Percentiles rank a stretch among this genome's conserved stretches.
Conservation (phyloP, 2,797 vertebrate genomes). For the Cryptoprocta ferox region DNA sequence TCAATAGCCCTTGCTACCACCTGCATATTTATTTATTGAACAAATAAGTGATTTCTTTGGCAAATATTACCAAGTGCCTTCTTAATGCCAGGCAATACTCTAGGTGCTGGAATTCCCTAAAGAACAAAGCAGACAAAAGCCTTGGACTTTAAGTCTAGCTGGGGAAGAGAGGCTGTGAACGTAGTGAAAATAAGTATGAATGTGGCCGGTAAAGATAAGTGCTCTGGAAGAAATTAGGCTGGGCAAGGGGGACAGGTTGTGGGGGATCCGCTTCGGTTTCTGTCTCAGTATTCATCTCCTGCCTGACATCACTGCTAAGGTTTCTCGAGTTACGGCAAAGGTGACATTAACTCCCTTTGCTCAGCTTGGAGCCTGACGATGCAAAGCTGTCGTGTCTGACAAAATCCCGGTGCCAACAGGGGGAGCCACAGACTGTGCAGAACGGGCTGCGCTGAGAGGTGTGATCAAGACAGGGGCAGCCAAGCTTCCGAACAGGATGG, state of each 20-base stretch:
- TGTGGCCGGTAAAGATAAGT: slow-evolving; percentile 7
- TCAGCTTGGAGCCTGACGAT: background rate
- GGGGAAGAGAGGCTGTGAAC: background rate
- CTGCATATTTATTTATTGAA: background rate
- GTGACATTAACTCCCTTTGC: background rate
- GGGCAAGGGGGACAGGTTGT: background rate
- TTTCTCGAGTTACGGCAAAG: background rate
- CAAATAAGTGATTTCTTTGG: background rate
- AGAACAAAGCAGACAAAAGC: slow-evolving; percentile 38
- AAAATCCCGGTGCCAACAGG: slow-evolving; percentile 51
- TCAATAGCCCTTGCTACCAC: background rate
- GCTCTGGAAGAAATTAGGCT: background rate
- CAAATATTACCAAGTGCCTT: background rate
- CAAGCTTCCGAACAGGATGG: slow-evolving; percentile 11
- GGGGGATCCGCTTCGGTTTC: background rate
- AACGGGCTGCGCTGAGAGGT: background rate
- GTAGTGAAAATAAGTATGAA: background rate
- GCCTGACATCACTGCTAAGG: background rate
- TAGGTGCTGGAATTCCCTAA: background rate
- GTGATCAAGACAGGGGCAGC: background rate
- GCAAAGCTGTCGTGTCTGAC: background rate
- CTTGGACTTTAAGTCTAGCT: background rate
- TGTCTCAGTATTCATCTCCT: background rate
- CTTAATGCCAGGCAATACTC: background rate
- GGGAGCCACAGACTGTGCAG: slow-evolving; percentile 72